Percentiles rank a stretch among this genome's conserved stretches.
Evolutionary conservation across 35 echinoderm and acorn worm genomes (phyloP).

Genomic region (Stichopus chloronotus): DNA sequence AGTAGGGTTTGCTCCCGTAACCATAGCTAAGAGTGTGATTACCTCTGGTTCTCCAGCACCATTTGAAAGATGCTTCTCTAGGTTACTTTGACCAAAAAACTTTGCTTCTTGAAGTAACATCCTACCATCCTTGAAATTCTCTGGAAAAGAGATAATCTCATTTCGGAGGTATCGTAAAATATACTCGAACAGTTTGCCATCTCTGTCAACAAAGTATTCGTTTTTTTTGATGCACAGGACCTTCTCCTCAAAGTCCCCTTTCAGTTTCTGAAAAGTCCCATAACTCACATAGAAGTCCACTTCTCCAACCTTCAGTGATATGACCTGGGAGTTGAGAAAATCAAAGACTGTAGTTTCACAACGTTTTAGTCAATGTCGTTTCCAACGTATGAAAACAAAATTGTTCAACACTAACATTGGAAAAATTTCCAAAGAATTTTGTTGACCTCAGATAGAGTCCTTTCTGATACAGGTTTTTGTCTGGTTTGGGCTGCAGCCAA

Average conservation of each 20-base stretch:
- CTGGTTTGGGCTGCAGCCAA: no score
- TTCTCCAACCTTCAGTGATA: neutral
- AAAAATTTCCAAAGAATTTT: no score
- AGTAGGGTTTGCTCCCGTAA: neutral
- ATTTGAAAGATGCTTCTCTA: neutral
- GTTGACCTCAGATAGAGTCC: no score
- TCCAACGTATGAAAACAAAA: no score
- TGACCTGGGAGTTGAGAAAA: no score
- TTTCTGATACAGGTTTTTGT: no score
- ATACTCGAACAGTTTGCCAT: constrained; percentile 2
- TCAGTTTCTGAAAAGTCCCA: constrained; percentile 6
- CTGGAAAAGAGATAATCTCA: neutral
- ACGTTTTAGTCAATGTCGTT: no score
- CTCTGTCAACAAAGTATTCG: neutral
- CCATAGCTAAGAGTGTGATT: neutral
- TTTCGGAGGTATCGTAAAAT: neutral
- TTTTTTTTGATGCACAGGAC: neutral
- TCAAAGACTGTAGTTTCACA: no score
- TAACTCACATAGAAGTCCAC: neutral
- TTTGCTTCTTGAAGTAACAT: neutral
- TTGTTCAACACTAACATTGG: no score
- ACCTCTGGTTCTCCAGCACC: neutral
- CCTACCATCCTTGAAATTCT: neutral
- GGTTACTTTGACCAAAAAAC: neutral
- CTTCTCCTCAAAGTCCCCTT: neutral